Evolutionary conservation across 2,888 invertebrate genomes (phyloP), one percentile per base, ranked within the genome.

Genomic region (Drosophila subquinaria): DNA sequence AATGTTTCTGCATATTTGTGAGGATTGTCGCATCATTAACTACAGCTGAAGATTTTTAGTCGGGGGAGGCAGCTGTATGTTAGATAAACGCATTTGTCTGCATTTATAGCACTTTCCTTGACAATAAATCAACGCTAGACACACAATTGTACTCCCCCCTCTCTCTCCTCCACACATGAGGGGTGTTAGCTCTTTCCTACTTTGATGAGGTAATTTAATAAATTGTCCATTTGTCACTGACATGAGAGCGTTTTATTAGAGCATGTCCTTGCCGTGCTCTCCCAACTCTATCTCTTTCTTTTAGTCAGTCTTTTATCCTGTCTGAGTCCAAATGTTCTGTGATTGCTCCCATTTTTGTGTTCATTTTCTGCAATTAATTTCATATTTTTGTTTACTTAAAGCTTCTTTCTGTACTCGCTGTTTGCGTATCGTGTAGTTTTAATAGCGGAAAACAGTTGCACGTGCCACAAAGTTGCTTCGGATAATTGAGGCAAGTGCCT

Each of bases 221-320:
- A 83, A 85, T 78, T 81, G 83, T 81, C 69, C 79, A 83, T 83
- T 83, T 83, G 78, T 85, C 85, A 83, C 79, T 72, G 71, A 76
- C 83, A 83, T 85, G 80, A 72, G 76, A 74, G 78, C 61, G 55
- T 72, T 72, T 69, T 67, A 74, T 71, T 69, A 45, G 27, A 69
- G 30, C 33, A 55, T 51, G 43, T 63, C 66, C 74, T 47, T 47
- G 10, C 35, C 35, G 15, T 13, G 11, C 11, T 27, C 27, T 27
- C 3, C 15, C 4, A 33, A 9, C 56, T 20, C 17, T 42, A 27
- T 17, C 36, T 38, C 5, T 4, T 17, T 35, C 11, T 0, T 17
- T 20, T 23, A 23, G 5, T 27, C 17, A n/a, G 36, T 13, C 35
- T 47, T 36, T 45, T 45, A 45, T 57, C 35, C 35, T 45, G 45